Conservation (phyloP, 2,888 invertebrate genomes). For the Empis livida region DNA sequence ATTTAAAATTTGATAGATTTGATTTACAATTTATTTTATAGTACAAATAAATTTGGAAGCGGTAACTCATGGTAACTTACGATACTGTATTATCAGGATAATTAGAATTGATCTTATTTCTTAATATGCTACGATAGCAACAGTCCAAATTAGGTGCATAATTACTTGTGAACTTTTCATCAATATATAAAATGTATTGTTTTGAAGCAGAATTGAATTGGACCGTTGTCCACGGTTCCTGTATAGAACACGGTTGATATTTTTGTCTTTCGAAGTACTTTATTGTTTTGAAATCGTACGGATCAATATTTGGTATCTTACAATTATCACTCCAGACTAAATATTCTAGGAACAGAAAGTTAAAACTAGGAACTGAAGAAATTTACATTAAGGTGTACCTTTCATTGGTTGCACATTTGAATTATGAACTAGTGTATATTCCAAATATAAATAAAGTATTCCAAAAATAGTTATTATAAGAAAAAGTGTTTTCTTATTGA, state of each 20-base stretch:
- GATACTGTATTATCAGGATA: constrained; percentile 22
- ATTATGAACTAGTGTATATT: no score
- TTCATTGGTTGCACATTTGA: no score
- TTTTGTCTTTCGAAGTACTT: constrained; percentile 40
- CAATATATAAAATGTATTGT: constrained; percentile 23
- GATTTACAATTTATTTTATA: no score
- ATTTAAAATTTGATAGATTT: no score
- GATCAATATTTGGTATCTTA: constrained; percentile 47
- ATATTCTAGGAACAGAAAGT: no score
- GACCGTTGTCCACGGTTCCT: constrained; percentile 25
- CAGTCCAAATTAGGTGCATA: constrained; percentile 20
- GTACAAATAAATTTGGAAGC: no score
- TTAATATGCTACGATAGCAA: constrained; percentile 28
- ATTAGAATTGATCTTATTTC: constrained; percentile 19
- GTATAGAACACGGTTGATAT: constrained; percentile 40
- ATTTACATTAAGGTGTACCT: no score
- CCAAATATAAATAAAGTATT: no score
- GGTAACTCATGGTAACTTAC: constrained; percentile 13
- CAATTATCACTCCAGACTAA: constrained; percentile 45
- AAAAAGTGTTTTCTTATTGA: no score
- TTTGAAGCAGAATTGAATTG: constrained; percentile 18
- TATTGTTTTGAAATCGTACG: constrained; percentile 42
- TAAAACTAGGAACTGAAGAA: no score
- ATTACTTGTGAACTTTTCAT: constrained; percentile 17
- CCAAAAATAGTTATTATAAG: no score